phyloP scores from a whole-genome alignment of 2,113 vertebrate species.

The Bubo scandiacus region DNA sequence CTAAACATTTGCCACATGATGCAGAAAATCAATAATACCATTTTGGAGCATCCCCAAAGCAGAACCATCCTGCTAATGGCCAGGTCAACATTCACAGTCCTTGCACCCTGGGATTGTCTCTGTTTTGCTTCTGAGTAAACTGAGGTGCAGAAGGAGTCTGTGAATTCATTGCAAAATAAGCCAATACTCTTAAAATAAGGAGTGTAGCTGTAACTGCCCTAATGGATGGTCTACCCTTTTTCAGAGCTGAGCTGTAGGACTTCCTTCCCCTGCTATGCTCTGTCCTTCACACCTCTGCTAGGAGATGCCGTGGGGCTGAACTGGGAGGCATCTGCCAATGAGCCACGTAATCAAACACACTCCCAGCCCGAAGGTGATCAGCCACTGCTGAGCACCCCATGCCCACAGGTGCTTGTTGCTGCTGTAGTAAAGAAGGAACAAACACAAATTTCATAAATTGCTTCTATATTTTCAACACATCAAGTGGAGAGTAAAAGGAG shows the following conservation, averaged over 20 bases:
- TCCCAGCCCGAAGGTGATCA: not conserved
- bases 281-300: not conserved
- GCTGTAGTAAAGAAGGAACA: not conserved
- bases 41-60: not conserved
- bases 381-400: not conserved
- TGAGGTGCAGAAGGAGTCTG: not conserved
- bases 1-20: not conserved
- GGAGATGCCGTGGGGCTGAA: not conserved
- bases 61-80: not conserved
- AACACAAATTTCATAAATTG: not conserved
- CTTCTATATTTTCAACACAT: not conserved
- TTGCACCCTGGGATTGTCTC: not conserved
- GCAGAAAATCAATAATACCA: not conserved
- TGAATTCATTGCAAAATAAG: not conserved
- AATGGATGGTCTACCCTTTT: not conserved
- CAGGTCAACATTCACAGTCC: not conserved
- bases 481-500: rapidly evolving
- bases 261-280: not conserved
- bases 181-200: not conserved
- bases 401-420: not conserved
- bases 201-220: not conserved
- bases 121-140: not conserved
- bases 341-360: not conserved
- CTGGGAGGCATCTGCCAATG: not conserved
- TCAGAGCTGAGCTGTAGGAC: not conserved